Evolutionary conservation across 2,113 vertebrate genomes (phyloP), one percentile per base, ranked within the genome.

Genomic region (Siphamia tubifer): DNA sequence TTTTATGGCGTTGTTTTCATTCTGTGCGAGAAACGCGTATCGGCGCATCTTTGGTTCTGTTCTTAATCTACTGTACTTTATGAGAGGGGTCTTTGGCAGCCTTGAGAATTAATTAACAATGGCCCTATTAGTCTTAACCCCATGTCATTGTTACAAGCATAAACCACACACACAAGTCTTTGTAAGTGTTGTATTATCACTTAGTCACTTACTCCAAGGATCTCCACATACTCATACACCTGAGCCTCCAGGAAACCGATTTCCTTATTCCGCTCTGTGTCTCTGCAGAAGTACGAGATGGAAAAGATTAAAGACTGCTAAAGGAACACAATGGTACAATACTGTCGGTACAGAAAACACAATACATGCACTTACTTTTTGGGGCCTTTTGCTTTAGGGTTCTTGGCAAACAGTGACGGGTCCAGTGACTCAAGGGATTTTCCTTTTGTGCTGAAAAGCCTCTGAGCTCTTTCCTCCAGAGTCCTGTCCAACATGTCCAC

Each of bases 241-340:
- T 99, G 97, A 68, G 96, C 95, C 87, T 99, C 98, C 47, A 98
- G 93, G 84, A 99, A 99, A 1, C 87, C 96, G 12, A 96, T 94
- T 68, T 99, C 98, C 87, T 97, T 99, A 87, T 99, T 99, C 13
- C 97, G 94, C 79, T 99, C 97, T 0, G 95, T 95, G 89, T 99
- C 98, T 90, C 97, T 99, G 90, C 16, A 44, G 64, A 60, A 43
- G 47, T 32, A 7, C 63, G 0, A 30, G 2, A 47, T 21, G 20
- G 48, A 63, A 34, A 52, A 15, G 0, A 43, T 40, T 8, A 63
- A 7, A 13, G 17, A 3, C 61, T 48, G 58, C n/a, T 23, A n/a
- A 43, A 23, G 3, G 1, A 36, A 27, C 8, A 1, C 16, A 2
- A 47, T 54, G n/a, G 40, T 13, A 15, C 34, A 15, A 30, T 8